These are phyloP conservation scores for Bubo scandiacus DNA, from an alignment of 2,113 vertebrate species.

Conservation along the genomic window DNA sequence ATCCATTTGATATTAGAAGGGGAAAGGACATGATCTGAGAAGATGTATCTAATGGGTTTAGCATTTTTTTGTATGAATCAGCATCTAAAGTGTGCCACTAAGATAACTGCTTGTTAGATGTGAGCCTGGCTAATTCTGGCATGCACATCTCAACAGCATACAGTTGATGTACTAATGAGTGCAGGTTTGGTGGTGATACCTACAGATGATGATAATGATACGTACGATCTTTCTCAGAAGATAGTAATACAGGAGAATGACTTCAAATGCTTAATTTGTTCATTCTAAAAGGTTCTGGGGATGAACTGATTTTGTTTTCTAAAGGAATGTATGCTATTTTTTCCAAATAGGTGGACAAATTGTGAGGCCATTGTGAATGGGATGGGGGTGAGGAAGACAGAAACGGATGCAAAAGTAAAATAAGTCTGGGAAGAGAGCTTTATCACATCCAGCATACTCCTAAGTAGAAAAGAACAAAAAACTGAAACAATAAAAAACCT, in stretches of 20 bases:
- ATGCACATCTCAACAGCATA: not conserved
- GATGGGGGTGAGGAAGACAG: not conserved
- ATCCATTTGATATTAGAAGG: not conserved
- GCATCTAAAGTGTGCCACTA: not conserved
- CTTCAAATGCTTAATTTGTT: not conserved
- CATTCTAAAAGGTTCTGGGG: not conserved
- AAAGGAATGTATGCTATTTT: not conserved
- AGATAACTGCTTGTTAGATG: not conserved
- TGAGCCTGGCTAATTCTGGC: not conserved
- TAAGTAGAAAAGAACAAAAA: not conserved
- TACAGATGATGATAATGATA: not conserved
- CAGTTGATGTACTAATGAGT: not conserved
- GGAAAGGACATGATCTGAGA: not conserved
- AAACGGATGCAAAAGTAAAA: not conserved
- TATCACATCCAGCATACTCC: not conserved
- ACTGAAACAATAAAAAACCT: not conserved
- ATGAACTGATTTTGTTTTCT: not conserved
- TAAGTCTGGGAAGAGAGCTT: not conserved
- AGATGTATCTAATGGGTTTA: not conserved
- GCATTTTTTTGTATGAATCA: not conserved
- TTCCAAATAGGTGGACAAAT: not conserved
- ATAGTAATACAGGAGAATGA: not conserved
- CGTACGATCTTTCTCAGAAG: not conserved
- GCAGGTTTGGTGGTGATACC: not conserved
- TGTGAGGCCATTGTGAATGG: not conserved